A percentile compares a stretch with the other conserved stretches of the same genome.
Evolutionary conservation across 2,113 vertebrate genomes (phyloP).

Genomic region (Dromaius novaehollandiae): DNA sequence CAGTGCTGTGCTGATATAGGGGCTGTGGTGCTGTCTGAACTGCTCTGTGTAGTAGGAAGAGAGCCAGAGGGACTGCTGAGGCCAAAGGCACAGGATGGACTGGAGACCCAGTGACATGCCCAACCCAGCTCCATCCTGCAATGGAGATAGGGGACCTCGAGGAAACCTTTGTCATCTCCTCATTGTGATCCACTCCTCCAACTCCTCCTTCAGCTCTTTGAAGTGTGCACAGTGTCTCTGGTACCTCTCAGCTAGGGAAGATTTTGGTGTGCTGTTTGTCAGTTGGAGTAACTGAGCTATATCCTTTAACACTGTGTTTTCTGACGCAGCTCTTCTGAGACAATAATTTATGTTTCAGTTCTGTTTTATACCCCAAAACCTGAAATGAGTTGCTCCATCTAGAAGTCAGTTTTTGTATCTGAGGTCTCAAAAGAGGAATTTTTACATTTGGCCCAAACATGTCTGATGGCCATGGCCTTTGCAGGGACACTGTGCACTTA

Average conservation of each 20-base stretch:
- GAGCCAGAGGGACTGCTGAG: not conserved
- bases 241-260: not conserved
- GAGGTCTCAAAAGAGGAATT: not conserved
- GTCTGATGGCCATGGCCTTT: not conserved
- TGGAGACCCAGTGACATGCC: not conserved
- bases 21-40: not conserved
- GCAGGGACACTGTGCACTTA: not conserved
- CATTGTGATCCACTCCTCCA: not conserved
- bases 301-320: not conserved
- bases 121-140: not conserved
- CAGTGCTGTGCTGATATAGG: not conserved
- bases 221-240: not conserved
- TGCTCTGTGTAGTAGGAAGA: not conserved
- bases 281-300: fast-evolving
- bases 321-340: not conserved
- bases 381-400: not conserved
- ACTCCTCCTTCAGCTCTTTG: not conserved
- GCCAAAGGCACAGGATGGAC: not conserved
- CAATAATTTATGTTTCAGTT: not conserved
- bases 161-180: not conserved
- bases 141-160: not conserved
- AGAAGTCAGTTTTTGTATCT: not conserved
- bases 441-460: not conserved
- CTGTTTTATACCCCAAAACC: not conserved
- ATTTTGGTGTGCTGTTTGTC: not conserved